Evolutionary conservation across 2,888 invertebrate genomes (phyloP).

Genomic region (Encarsia formosa): DNA sequence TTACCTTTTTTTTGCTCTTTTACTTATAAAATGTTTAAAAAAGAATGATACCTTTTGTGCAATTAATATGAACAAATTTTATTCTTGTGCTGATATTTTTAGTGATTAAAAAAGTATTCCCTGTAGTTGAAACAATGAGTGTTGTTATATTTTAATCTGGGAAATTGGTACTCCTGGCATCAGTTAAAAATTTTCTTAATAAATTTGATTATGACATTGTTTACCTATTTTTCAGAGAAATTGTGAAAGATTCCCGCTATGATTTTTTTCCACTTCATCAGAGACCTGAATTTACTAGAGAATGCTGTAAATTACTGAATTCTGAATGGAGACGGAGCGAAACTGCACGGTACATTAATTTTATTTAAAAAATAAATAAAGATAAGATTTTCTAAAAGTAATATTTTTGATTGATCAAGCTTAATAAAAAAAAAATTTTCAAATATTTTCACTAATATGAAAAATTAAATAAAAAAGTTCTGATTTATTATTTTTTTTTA

Average conservation of each 20-base stretch:
- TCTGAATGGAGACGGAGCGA: constrained; percentile 84
- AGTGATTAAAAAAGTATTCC: no score
- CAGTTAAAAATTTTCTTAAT: constrained; percentile 9
- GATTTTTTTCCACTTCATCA: constrained; percentile 67
- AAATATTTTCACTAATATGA: background rate
- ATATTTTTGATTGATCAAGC: constrained; percentile 8
- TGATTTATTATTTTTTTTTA: background rate
- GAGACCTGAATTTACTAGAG: constrained; percentile 65
- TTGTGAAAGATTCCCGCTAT: constrained; percentile 39
- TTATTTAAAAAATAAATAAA: no score
- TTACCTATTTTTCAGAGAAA: constrained; percentile 33
- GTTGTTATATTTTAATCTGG: no score
- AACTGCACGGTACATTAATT: constrained; percentile 59
- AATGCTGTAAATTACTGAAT: constrained; percentile 74
- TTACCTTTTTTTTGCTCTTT: no score
- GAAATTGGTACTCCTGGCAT: constrained; percentile 8
- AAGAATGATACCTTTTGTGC: no score
- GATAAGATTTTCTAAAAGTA: no score
- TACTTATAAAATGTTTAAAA: no score
- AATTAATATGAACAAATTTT: no score
- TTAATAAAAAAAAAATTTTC: constrained; percentile 6
- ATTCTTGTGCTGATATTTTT: no score
- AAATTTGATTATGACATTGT: constrained; percentile 23
- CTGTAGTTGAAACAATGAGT: no score
- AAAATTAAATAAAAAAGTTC: background rate